Evolutionary conservation across 2,113 vertebrate genomes (phyloP), one percentile per base, ranked within the genome.

Genomic region (Nansenia antarctica): DNA sequence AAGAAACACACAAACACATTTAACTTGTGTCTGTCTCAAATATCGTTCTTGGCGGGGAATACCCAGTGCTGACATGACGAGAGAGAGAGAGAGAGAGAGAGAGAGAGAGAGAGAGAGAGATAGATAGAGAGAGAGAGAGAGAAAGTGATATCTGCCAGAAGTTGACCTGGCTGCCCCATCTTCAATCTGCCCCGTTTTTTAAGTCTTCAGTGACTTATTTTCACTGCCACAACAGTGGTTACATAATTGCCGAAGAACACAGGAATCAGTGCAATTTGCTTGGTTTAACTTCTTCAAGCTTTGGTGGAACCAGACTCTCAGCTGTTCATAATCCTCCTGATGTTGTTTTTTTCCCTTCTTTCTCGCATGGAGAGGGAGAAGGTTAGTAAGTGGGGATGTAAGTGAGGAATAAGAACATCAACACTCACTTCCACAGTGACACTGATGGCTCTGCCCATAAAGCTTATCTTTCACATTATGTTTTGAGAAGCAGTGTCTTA

Each of bases 171-270:
- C 67, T 30, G 60, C 69, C 82, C 11, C 58, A 24, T 62, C 42
- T 59, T 32, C 52, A 77, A 78, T 87, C 84, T 73, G 73, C 78
- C 74, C 77, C 77, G n/a, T n/a, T 81, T 79, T 65, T 54, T 20
- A 22, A 54, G 22, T 39, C 37, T 39, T 47, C 5, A 39, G 3
- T 47, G 15, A 1, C 8, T 39, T 69, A 71, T 68, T 74, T 84
- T 78, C 80, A 69, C 72, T 77, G 81, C 79, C 62, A 79, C 62
- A 72, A 72, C 71, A 89, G 72, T 63, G 63, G 79, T 78, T 78
- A 64, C 67, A 82, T 87, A 83, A 80, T 71, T 78, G 73, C n/a
- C 67, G 32, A 72, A 72, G 62, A 76, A 72, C 68, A 61, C 49
- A 73, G 58, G 65, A 65, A 78, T 78, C 45, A 49, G 45, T 49